Evolutionary conservation across 2,113 vertebrate species (phyloP).

Genomic region (Indri indri): DNA sequence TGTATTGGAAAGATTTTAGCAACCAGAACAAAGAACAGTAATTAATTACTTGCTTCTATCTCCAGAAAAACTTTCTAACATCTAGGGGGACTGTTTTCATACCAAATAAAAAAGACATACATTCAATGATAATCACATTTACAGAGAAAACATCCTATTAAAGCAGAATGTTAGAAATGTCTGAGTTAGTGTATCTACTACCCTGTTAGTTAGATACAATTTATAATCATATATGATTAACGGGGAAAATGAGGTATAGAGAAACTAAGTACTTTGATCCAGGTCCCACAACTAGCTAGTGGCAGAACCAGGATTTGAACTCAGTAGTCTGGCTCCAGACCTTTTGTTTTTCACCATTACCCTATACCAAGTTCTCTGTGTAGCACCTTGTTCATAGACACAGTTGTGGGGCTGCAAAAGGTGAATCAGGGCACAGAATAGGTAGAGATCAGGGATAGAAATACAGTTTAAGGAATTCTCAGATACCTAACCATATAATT

Average conservation of each 20-base stretch:
- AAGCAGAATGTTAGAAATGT: background rate
- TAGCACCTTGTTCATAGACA: background rate
- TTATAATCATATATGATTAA: background rate
- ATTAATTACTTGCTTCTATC: background rate
- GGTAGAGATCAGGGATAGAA: rapidly evolving
- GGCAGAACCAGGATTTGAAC: background rate
- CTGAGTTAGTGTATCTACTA: background rate
- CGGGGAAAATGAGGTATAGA: background rate
- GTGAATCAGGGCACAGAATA: background rate
- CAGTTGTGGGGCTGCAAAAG: background rate
- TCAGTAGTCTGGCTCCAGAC: background rate
- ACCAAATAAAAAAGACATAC: background rate
- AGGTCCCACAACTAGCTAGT: background rate
- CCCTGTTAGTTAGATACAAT: background rate
- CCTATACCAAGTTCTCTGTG: background rate
- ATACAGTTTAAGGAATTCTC: background rate
- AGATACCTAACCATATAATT: background rate
- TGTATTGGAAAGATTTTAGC: background rate
- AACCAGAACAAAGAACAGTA: background rate
- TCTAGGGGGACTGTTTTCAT: background rate
- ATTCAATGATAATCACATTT: background rate
- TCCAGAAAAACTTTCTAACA: background rate
- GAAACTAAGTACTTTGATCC: background rate
- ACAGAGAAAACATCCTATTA: background rate
- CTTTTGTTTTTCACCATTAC: background rate